Percentiles rank a stretch among this genome's conserved stretches.
Evolutionary conservation across 2,113 vertebrate species (phyloP).

Genomic region (Clarias magur): DNA sequence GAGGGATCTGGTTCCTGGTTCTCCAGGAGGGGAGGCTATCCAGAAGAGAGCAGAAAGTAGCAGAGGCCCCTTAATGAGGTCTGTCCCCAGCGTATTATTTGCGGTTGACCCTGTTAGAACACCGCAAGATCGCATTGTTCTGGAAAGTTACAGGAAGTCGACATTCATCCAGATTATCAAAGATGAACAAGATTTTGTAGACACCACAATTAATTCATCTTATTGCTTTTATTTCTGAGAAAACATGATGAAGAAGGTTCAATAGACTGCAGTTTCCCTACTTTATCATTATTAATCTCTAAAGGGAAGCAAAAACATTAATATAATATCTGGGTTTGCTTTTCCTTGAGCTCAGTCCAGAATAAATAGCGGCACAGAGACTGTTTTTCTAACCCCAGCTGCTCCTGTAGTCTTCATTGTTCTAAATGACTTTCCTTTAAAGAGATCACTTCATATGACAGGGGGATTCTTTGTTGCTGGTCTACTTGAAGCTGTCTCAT

Average conservation of each 20-base stretch:
- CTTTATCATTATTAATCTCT: neutral
- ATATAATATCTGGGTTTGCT: neutral
- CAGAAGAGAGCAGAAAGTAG: neutral
- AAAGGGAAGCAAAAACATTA: neutral
- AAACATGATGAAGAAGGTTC: neutral
- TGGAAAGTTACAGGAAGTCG: neutral
- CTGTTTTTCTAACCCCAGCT: neutral
- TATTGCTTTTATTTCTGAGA: neutral
- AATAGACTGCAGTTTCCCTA: neutral
- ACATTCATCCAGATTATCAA: neutral
- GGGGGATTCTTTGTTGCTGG: neutral
- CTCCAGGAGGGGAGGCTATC: neutral
- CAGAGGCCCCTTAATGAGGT: neutral
- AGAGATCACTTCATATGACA: neutral
- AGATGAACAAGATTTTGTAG: neutral
- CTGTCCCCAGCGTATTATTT: neutral
- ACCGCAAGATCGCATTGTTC: neutral
- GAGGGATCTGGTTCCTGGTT: neutral
- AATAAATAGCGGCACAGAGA: neutral
- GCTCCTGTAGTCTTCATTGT: neutral
- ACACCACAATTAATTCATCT: neutral
- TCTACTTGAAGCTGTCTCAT: neutral
- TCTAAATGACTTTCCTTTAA: conserved; percentile 3
- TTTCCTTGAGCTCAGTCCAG: neutral
- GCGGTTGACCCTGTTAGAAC: neutral